phyloP scores from a whole-genome alignment of 2,888 invertebrate genomes.

The Crioceris asparagi region DNA sequence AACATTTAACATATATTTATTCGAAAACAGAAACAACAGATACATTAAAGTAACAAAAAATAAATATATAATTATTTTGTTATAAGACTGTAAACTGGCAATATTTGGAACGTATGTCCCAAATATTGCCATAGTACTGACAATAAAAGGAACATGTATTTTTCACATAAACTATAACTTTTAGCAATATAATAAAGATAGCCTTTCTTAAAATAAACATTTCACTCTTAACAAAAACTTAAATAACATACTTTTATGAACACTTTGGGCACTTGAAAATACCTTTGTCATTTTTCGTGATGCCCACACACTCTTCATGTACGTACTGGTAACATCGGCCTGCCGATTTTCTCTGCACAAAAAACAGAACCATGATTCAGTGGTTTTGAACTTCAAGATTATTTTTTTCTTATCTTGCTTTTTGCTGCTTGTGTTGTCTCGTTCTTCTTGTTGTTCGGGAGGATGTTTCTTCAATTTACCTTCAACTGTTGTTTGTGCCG shows the following conservation, averaged over 20 bases:
- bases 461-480: constrained; percentile 7
- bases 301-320: constrained; percentile 22
- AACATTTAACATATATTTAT: neutral
- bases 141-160: constrained; percentile 1
- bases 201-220: constrained; percentile 1
- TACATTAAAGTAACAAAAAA: constrained; percentile 1
- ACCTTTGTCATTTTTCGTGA: constrained; percentile 15
- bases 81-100: constrained; percentile 3
- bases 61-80: neutral
- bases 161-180: neutral
- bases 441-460: neutral
- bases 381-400: constrained; percentile 15
- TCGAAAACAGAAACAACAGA: too few species aligned
- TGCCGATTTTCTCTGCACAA: constrained; percentile 12
- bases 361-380: constrained; percentile 19
- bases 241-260: too few species aligned
- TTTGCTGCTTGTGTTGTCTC: constrained; percentile 5
- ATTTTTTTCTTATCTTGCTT: constrained; percentile 19
- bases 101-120: constrained; percentile 3
- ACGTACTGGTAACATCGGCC: constrained; percentile 1
- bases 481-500: constrained; percentile 4
- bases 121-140: constrained; percentile 3
- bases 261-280: constrained; percentile 6
- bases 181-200: neutral
- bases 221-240: constrained; percentile 1